Base-by-base conservation (phyloP, 2,797 vertebrate genomes). In the Cossypha caffra region DNA sequence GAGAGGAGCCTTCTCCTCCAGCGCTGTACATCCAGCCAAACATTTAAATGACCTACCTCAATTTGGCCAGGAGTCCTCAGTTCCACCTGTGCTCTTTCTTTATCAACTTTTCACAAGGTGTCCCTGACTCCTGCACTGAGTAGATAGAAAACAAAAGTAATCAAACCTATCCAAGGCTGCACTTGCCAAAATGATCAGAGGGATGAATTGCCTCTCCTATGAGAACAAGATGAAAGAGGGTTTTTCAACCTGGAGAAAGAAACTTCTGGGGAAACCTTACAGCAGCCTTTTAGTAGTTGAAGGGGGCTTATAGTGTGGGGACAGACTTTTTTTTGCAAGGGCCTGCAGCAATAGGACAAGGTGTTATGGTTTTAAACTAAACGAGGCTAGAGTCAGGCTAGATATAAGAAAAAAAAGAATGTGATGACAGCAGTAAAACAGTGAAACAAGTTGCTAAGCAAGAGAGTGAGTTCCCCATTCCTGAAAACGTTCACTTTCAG, bases 11-110 rank as follows among this genome's bases (percentile, higher is more conserved):
- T 37, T 40, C 17, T 69, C 31, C 45, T 63, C 37, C 31, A 13
- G n/a, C 0, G 0, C 42, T 52, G 7, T 50, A n/a, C 25, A 54
- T 18, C 4, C 35, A 54, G 29, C 16, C 21, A 14, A 78, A 37
- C 26, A 11, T 62, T 5, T 54, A 38, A 62, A 48, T 62, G 40
- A 2, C 5, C 33, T 20, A 54, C 28, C 21, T 40, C 29, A 74
- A 17, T 23, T 52, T 78, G 42, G 29, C 35, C 43, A 26, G n/a
- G 43, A 75, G 45, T 63, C 42, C 18, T 64, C 23, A n/a, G 59
- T 77, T 55, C 13, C 24, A 29, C 52, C 33, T 63, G 21, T 14
- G 14, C 17, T 59, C 52, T 74, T 59, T 48, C 47, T 48, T 48
- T 58, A 51, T 17, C 43, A 64, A 2, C 21, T 80, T 63, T 89